Conservation (phyloP, 2,797 vertebrate genomes). For the Cryptoprocta ferox region DNA sequence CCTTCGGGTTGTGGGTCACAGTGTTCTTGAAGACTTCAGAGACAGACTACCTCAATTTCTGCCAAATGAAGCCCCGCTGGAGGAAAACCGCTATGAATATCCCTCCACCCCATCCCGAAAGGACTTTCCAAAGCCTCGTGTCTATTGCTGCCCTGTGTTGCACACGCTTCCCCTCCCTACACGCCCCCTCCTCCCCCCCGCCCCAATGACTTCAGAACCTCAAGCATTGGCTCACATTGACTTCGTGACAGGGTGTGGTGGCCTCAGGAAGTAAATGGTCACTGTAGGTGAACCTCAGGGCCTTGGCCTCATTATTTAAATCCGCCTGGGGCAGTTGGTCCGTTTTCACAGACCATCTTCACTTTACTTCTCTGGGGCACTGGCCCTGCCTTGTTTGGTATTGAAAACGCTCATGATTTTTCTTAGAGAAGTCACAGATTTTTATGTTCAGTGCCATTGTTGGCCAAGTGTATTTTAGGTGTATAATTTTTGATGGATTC, state of each 20-base stretch:
- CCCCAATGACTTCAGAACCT: neutral
- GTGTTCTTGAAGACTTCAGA: neutral
- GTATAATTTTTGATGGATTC: neutral
- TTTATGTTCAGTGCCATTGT: neutral
- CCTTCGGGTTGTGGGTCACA: neutral
- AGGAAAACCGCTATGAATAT: neutral
- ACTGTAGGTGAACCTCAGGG: neutral
- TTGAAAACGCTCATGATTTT: neutral
- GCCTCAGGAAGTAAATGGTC: neutral
- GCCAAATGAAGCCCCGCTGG: neutral
- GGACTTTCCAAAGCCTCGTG: neutral
- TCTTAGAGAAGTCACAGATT: neutral
- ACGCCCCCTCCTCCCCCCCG: too few relatives aligned
- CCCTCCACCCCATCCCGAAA: neutral
- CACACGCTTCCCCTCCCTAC: rapidly evolving
- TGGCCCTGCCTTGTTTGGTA: neutral
- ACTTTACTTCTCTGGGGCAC: neutral
- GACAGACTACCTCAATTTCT: neutral
- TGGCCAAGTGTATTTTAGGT: neutral
- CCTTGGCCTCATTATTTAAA: neutral
- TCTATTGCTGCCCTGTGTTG: neutral
- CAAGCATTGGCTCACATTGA: neutral
- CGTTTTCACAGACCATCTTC: neutral
- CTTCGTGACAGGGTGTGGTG: neutral
- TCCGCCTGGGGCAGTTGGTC: neutral